A percentile compares a stretch with the other conserved stretches of the same genome.
Conservation (phyloP, 2,113 vertebrate genomes). For the Vulpes ferrilata region DNA sequence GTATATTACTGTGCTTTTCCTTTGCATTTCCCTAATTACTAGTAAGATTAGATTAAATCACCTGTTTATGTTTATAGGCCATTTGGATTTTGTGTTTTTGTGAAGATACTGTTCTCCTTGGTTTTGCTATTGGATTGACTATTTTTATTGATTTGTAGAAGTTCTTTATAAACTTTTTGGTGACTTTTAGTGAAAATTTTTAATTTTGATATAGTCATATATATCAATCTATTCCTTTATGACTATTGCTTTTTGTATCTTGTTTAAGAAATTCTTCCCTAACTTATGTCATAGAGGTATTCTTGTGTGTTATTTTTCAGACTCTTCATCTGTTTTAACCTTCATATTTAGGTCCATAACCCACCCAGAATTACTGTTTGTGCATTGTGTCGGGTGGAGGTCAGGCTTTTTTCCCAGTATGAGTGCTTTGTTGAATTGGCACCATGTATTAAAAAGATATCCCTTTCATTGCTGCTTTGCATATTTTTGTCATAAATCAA, state of each 20-base stretch:
- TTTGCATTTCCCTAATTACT: not conserved
- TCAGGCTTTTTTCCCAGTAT: not conserved
- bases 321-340: not conserved
- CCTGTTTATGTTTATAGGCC: not conserved
- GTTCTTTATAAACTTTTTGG: not conserved
- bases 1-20: not conserved
- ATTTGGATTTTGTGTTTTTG: not conserved
- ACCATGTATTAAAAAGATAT: not conserved
- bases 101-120: not conserved
- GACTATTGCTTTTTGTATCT: not conserved
- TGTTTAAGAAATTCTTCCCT: not conserved
- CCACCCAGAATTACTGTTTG: not conserved
- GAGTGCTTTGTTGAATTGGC: not conserved
- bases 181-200: not conserved
- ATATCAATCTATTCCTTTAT: not conserved
- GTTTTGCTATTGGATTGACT: not conserved
- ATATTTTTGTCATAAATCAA: not conserved
- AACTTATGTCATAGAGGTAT: not conserved
- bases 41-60: not conserved
- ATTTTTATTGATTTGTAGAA: not conserved
- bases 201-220: not conserved
- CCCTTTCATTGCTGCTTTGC: not conserved
- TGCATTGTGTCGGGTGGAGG: not conserved
- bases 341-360: not conserved
- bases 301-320: not conserved